Conservation (phyloP, 1,140 invertebrate genomes). For the Calephelis nemesis region DNA sequence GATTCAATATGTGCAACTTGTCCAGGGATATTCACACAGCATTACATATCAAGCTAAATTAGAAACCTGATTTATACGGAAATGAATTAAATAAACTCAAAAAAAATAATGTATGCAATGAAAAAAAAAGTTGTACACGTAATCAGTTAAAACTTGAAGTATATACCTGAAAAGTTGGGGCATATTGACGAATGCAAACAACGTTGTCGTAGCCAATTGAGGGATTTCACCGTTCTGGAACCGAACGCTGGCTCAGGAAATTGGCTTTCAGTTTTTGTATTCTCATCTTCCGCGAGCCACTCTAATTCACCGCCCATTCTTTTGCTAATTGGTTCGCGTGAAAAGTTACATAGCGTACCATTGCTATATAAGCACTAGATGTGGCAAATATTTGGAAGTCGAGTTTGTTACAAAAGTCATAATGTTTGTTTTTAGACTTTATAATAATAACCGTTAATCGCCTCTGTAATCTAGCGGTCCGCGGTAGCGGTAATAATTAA, state of each 20-base stretch:
- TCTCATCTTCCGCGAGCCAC: constrained; percentile 23
- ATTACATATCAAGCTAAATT: no score
- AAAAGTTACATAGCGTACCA: constrained; percentile 24
- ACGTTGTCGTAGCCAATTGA: constrained; percentile 17
- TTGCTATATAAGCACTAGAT: background rate
- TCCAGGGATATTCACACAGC: no score
- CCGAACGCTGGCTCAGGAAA: constrained; percentile 26
- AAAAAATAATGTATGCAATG: no score
- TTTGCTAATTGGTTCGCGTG: constrained; percentile 49
- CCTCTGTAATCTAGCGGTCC: no score
- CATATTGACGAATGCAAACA: constrained; percentile 26
- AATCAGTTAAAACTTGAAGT: background rate
- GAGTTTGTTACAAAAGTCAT: no score
- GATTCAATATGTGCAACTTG: no score
- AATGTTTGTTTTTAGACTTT: no score
- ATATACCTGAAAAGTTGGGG: background rate
- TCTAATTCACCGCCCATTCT: constrained; percentile 45
- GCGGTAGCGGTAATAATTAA: no score
- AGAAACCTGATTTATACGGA: no score
- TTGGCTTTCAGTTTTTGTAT: constrained; percentile 40
- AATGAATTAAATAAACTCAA: no score
- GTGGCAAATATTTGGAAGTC: background rate
- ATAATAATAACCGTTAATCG: no score
- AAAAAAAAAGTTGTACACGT: background rate
- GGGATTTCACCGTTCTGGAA: background rate